Conservation (phyloP, 1,140 invertebrate genomes). For the Cecropterus lyciades region DNA sequence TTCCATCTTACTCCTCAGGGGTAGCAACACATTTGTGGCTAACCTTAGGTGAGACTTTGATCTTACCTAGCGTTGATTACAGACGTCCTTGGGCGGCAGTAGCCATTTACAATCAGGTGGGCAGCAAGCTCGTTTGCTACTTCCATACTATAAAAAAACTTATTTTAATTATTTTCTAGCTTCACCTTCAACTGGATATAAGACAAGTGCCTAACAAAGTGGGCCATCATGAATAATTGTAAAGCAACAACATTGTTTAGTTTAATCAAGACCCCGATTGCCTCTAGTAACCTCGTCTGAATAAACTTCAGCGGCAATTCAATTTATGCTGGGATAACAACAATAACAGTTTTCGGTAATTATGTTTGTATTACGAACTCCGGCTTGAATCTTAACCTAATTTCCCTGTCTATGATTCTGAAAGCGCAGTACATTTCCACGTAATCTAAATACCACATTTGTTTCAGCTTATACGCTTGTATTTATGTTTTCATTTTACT, state of each 20-base stretch:
- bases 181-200: neutral
- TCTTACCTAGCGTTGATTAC: too few species aligned
- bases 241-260: constrained; percentile 71
- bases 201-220: neutral
- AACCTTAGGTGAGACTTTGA: too few species aligned
- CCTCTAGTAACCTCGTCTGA: constrained; percentile 65
- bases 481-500: neutral
- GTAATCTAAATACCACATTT: neutral
- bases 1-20: too few species aligned
- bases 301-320: constrained; percentile 74
- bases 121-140: too few species aligned
- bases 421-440: neutral
- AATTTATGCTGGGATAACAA: constrained; percentile 74
- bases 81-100: too few species aligned
- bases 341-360: constrained; percentile 75
- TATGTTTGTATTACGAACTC: constrained; percentile 62
- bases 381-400: constrained; percentile 44
- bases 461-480: neutral
- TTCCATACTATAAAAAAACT: too few species aligned
- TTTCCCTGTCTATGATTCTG: constrained; percentile 27
- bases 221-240: constrained; percentile 60
- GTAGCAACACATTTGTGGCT: too few species aligned
- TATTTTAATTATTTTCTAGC: too few species aligned
- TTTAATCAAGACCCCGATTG: constrained; percentile 73
- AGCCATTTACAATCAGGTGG: too few species aligned